phyloP scores from a whole-genome alignment of 2,113 vertebrate genomes.

The Scomber scombrus region DNA sequence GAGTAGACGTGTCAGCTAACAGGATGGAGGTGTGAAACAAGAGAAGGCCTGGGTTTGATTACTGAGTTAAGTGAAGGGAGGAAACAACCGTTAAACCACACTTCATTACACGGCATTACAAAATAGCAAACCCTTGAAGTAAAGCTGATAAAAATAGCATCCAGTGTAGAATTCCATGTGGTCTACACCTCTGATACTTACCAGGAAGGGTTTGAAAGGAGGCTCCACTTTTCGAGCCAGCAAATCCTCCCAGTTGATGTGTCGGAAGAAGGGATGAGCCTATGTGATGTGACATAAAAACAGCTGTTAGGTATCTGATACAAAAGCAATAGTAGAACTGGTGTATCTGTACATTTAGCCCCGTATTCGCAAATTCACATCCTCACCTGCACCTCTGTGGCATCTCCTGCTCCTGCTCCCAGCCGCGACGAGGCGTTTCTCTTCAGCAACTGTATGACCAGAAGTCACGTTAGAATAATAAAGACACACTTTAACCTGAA shows the following conservation, averaged over 20 bases:
- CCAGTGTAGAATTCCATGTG: not conserved
- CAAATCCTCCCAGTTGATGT: slow-evolving; percentile 98
- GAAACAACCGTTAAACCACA: not conserved
- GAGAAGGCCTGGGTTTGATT: slow-evolving; percentile 17
- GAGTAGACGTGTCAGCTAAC: slow-evolving; percentile 6
- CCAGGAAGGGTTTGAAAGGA: slow-evolving; percentile 97
- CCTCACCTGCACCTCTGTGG: slow-evolving; percentile 96
- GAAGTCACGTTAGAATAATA: slow-evolving; percentile 14
- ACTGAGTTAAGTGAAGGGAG: not conserved
- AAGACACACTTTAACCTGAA: not conserved
- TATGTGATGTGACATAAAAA: slow-evolving; percentile 55
- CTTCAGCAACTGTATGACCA: slow-evolving; percentile 92
- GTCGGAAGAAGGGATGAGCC: slow-evolving; percentile 97
- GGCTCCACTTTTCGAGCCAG: slow-evolving; percentile 97
- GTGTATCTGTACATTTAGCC: too few relatives aligned
- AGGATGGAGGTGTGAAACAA: slow-evolving; percentile 27
- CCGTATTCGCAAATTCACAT: not conserved
- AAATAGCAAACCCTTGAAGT: not conserved
- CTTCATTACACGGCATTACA: too few relatives aligned
- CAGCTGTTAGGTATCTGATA: too few relatives aligned
- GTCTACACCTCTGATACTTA: slow-evolving; percentile 72
- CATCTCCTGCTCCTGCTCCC: slow-evolving; percentile 94
- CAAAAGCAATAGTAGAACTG: too few relatives aligned
- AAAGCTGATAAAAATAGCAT: not conserved
- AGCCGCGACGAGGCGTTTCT: slow-evolving; percentile 97